These are phyloP conservation scores for Oxygymnocypris stewartii DNA, from an alignment of 2,113 vertebrate species.

Conservation along the genomic window DNA sequence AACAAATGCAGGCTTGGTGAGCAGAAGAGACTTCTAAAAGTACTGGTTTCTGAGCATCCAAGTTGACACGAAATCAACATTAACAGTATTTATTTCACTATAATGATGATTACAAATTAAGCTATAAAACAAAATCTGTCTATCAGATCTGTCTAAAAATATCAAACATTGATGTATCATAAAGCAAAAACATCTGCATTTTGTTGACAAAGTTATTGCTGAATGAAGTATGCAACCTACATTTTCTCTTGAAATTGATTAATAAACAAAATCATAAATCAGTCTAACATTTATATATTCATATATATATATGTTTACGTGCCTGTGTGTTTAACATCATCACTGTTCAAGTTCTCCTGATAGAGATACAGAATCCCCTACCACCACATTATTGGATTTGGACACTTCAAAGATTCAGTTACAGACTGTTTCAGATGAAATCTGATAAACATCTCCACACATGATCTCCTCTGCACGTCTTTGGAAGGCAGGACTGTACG, in stretches of 20 bases:
- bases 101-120: neutral
- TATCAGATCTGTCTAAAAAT: too few relatives aligned
- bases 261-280: slow-evolving; percentile 2
- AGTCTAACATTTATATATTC: neutral
- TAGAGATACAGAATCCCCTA: neutral
- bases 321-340: slow-evolving; percentile 9
- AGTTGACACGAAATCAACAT: neutral
- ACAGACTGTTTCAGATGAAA: slow-evolving; percentile 27
- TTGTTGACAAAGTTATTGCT: neutral
- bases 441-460: slow-evolving; percentile 27
- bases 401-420: slow-evolving; percentile 23
- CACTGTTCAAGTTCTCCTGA: slow-evolving; percentile 15
- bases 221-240: neutral
- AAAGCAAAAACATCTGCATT: neutral
- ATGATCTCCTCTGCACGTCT: slow-evolving; percentile 7
- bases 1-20: neutral
- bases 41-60: neutral
- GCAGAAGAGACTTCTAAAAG: neutral
- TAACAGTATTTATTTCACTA: neutral
- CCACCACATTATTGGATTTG: slow-evolving; percentile 25
- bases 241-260: neutral
- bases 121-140: neutral
- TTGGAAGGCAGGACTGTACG: neutral
- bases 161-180: neutral
- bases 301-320: neutral